Evolutionary conservation across 2,888 invertebrate species (phyloP).

Genomic region (Drosophila rellima): DNA sequence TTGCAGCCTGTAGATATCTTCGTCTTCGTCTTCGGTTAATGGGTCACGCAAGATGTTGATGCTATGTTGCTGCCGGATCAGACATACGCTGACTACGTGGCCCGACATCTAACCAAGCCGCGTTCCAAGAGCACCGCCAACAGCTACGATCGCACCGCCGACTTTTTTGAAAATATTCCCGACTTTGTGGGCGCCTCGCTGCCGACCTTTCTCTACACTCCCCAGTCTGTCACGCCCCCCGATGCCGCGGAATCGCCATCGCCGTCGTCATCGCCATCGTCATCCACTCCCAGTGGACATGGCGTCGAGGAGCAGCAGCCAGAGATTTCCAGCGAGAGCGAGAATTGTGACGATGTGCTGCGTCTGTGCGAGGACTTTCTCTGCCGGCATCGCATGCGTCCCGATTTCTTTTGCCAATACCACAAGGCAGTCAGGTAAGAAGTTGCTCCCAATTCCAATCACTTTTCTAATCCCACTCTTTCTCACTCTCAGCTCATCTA

Average conservation of each 20-base stretch:
- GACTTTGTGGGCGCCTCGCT: conserved; percentile 77
- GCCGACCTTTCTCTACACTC: conserved; percentile 58
- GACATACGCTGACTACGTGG: conserved; percentile 88
- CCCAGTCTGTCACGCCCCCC: conserved; percentile 19
- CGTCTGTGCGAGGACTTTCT: conserved; percentile 89
- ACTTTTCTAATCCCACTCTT: neutral
- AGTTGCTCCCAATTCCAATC: neutral
- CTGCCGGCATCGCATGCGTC: conserved; percentile 89
- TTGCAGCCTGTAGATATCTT: conserved; percentile 48
- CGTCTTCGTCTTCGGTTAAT: conserved; percentile 41
- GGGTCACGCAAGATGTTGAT: conserved; percentile 64
- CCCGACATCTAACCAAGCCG: conserved; percentile 53
- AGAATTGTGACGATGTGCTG: conserved; percentile 72
- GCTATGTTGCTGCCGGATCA: conserved; percentile 92
- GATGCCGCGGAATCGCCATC: conserved; percentile 11
- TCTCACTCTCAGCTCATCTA: conserved; percentile 55
- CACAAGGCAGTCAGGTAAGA: conserved; percentile 86
- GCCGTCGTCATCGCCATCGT: neutral
- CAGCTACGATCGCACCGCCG: conserved; percentile 77
- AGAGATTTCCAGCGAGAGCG: conserved; percentile 45
- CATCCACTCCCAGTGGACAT: conserved; percentile 26
- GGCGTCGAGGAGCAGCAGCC: conserved; percentile 10
- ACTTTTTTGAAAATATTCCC: conserved; percentile 84
- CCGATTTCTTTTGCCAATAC: conserved; percentile 92
- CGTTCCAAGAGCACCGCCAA: conserved; percentile 53